Evolutionary conservation across 2,888 invertebrate genomes (phyloP), one percentile per base, ranked within the genome.

Genomic region (Caenorhabditis panamensis): DNA sequence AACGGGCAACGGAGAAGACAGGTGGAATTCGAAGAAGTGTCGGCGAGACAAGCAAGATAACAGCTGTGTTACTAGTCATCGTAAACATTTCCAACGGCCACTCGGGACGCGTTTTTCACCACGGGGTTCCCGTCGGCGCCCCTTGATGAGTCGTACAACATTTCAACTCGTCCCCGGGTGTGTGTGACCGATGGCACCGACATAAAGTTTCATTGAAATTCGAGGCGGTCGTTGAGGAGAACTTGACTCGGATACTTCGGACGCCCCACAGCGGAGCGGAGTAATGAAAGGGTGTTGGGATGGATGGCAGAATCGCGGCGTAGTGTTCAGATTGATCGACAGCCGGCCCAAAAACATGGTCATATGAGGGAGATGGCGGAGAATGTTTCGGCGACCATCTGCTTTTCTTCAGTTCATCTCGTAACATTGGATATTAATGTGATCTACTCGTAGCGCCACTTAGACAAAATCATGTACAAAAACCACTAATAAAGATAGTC

Each of bases 51-150:
- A 67, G 62, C 62, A 41, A 72, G 67, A 79, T 62, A 72, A 69
- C 77, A 77, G 77, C 77, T 77, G 77, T 77, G 68, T 77, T 77
- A 77, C 77, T 64, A 77, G 77, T 77, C 77, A 77, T 69, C 63
- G 69, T 77, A 77, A 77, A 77, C 69, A 68, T 67, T 75, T 36
- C n/a, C 26, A 68, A 47, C 47, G 47, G 31, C 59, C 59, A 58
- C 67, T 53, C 54, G 61, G 53, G 59, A 51, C 51, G 66, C 59
- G 31, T 67, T 75, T 66, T 67, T 75, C 67, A 6, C 67, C 62
- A 75, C 67, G 73, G 73, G 73, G 73, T 73, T 73, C 73, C 63
- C 64, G 64, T 51, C 73, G 73, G 73, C 73, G 59, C 59, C 51
- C 58, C 24, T 73, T 73, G 64, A 73, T 73, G 58, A 49, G 64